Evolutionary conservation across 2,797 vertebrate genomes (phyloP).

Genomic region (Esox lucius): DNA sequence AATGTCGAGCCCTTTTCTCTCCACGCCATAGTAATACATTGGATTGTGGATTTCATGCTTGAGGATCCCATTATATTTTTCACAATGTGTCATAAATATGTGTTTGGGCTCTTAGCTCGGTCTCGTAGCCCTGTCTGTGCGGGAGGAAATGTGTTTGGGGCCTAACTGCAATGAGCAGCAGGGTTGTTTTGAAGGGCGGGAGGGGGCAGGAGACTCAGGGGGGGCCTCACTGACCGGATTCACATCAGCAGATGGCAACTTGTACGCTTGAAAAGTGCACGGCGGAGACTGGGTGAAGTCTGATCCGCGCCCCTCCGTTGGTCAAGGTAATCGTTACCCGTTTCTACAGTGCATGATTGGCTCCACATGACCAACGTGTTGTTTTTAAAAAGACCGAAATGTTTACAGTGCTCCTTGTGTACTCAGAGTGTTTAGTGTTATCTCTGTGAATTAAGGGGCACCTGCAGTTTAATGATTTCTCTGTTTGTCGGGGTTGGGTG

Average conservation of each 20-base stretch:
- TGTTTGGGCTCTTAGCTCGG: conserved; percentile 60
- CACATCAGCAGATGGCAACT: conserved; percentile 47
- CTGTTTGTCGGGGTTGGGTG: background rate
- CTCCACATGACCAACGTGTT: conserved; percentile 13
- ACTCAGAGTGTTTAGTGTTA: background rate
- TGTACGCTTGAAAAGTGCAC: conserved; percentile 55
- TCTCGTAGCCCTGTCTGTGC: conserved; percentile 45
- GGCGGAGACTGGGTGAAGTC: conserved; percentile 42
- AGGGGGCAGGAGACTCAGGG: conserved; percentile 22
- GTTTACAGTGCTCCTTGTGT: background rate
- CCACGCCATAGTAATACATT: conserved; percentile 58
- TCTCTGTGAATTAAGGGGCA: background rate
- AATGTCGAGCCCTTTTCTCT: conserved; percentile 45
- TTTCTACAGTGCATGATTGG: conserved; percentile 39
- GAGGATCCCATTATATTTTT: conserved; percentile 60
- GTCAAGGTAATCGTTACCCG: conserved; percentile 26
- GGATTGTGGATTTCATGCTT: conserved; percentile 69
- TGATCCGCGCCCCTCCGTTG: conserved; percentile 20
- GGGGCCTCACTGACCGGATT: conserved; percentile 33
- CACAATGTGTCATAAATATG: conserved; percentile 67
- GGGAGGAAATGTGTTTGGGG: conserved; percentile 55
- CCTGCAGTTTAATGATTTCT: background rate
- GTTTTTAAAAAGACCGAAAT: background rate
- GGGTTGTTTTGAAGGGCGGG: conserved; percentile 25
- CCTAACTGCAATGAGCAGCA: conserved; percentile 57